phyloP scores from a whole-genome alignment of 1,140 invertebrate species.

The Diachasma alloeum region DNA sequence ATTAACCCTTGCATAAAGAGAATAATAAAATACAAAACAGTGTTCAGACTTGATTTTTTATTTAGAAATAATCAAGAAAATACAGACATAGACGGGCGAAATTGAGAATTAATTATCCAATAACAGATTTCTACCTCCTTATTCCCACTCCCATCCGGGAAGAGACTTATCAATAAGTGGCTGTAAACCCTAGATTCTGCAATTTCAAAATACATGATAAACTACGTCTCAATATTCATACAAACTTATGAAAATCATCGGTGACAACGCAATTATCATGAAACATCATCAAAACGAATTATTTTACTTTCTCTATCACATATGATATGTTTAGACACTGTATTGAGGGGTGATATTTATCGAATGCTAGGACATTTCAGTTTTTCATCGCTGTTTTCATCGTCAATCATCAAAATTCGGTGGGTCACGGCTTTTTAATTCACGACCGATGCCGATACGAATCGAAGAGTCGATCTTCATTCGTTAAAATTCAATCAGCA shows the following conservation, averaged over 20 bases:
- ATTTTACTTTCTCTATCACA: neutral
- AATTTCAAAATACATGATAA: neutral
- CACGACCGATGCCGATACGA: too few species aligned
- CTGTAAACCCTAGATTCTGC: neutral
- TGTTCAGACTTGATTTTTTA: slow-evolving; percentile 1
- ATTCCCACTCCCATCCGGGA: neutral
- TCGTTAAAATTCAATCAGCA: neutral
- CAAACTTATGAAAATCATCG: neutral
- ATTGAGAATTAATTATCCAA: neutral
- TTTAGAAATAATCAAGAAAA: neutral
- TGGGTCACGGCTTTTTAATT: neutral
- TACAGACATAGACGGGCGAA: neutral
- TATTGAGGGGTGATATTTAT: neutral
- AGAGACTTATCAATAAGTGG: neutral
- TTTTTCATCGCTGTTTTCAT: neutral
- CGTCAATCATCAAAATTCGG: neutral
- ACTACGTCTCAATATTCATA: neutral
- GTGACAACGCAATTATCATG: neutral
- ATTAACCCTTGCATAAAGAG: too few species aligned
- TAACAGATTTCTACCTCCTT: neutral
- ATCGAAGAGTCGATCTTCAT: neutral
- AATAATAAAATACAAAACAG: neutral
- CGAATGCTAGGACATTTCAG: neutral
- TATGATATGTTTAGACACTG: neutral
- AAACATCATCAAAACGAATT: neutral